Conservation (phyloP, 2,797 vertebrate genomes). For the Lacerta viridis region DNA sequence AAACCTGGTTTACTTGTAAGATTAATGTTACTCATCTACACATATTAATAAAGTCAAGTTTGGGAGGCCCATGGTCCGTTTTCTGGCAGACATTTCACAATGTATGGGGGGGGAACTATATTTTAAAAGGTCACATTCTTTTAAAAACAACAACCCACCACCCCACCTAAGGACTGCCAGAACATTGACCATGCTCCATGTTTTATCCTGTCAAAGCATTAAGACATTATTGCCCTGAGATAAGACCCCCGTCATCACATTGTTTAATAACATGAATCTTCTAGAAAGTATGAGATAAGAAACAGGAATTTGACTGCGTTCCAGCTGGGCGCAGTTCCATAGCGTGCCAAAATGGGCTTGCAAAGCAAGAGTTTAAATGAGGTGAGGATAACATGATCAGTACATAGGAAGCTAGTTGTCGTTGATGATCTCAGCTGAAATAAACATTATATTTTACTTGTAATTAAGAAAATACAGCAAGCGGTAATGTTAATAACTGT, state of each 20-base stretch:
- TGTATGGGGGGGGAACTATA: background rate
- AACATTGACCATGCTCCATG: conserved; percentile 49
- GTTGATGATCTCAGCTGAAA: conserved; percentile 44
- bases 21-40: background rate
- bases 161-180: conserved; percentile 12
- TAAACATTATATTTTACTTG: background rate
- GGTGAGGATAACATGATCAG: conserved; percentile 46
- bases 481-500: background rate
- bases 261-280: conserved; percentile 73
- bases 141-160: conserved; percentile 37
- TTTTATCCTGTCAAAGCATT: conserved; percentile 68
- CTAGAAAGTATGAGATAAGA: conserved; percentile 71
- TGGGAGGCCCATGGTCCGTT: background rate
- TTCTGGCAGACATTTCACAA: background rate
- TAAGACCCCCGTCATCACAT: conserved; percentile 72
- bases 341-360: conserved; percentile 55
- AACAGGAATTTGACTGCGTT: conserved; percentile 71
- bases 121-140: conserved; percentile 39
- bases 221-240: conserved; percentile 66
- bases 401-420: conserved; percentile 24
- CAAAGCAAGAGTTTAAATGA: conserved; percentile 53
- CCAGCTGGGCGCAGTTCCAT: conserved; percentile 69
- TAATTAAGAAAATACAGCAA: background rate
- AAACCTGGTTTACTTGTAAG: background rate
- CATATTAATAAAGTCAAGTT: background rate